Conservation (phyloP, 2,113 vertebrate species). For the Sebastes fasciatus region DNA sequence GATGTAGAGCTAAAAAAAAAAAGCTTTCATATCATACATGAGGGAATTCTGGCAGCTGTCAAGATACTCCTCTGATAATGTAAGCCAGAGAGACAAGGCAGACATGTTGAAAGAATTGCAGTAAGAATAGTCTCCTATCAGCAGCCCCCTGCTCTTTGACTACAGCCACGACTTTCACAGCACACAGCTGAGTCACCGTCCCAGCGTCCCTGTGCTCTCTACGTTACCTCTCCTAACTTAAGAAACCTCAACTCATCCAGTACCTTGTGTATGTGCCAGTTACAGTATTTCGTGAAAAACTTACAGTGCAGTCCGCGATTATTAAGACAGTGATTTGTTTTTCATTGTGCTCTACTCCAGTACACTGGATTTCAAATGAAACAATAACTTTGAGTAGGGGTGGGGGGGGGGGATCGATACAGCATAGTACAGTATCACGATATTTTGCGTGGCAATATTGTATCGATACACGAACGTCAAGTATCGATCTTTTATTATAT, state of each 20-base stretch:
- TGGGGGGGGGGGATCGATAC: too few relatives aligned
- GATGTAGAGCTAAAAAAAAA: slow-evolving; percentile 45
- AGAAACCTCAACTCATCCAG: slow-evolving; percentile 27
- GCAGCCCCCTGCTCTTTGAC: slow-evolving; percentile 43
- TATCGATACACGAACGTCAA: too few relatives aligned
- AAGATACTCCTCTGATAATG: slow-evolving; percentile 62
- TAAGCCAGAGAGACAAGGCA: slow-evolving; percentile 54
- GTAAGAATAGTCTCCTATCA: slow-evolving; percentile 70
- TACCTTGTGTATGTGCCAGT: not conserved
- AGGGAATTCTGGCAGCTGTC: slow-evolving; percentile 72
- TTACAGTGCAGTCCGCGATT: slow-evolving; percentile 2
- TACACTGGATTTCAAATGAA: not conserved
- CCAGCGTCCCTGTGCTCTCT: slow-evolving; percentile 9
- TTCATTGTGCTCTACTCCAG: not conserved
- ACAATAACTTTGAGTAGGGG: not conserved
- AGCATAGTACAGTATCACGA: too few relatives aligned
- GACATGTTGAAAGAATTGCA: slow-evolving; percentile 65
- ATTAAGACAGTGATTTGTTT: not conserved
- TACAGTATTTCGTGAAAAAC: slow-evolving; percentile 17
- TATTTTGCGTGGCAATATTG: too few relatives aligned
- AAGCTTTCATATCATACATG: slow-evolving; percentile 57
- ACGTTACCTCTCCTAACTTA: slow-evolving; percentile 23
- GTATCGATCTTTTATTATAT: too few relatives aligned
- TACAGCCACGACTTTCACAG: slow-evolving; percentile 26
- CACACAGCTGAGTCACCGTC: slow-evolving; percentile 41